These are phyloP conservation scores for Andrena cerasifolii DNA, from an alignment of 1,140 invertebrate genomes.

Conservation along the genomic window DNA sequence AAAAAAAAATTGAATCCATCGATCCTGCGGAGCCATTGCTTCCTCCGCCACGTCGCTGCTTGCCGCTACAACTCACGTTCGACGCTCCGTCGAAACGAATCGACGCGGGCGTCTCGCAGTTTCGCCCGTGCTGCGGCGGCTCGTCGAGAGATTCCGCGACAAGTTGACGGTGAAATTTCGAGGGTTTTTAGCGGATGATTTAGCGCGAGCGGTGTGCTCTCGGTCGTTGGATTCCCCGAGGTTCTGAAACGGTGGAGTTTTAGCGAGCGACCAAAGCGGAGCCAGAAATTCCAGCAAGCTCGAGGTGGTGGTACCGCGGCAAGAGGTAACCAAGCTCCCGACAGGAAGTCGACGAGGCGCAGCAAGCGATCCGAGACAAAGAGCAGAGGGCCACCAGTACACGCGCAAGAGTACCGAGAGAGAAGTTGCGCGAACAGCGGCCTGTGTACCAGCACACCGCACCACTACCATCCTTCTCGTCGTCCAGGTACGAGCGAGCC, in stretches of 20 bases:
- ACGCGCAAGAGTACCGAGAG: slow-evolving; percentile 12
- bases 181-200: no score
- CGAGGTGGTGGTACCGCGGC: slow-evolving; percentile 22
- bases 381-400: slow-evolving; percentile 43
- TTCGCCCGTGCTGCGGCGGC: no score
- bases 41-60: slow-evolving; percentile 2
- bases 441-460: background rate
- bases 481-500: slow-evolving; percentile 54
- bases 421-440: slow-evolving; percentile 12
- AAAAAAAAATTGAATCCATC: slow-evolving; percentile 75
- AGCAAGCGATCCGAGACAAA: slow-evolving; percentile 57
- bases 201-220: no score
- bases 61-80: slow-evolving; percentile 37
- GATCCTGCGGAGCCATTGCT: slow-evolving; percentile 57
- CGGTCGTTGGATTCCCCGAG: background rate
- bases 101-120: no score
- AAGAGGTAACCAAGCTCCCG: slow-evolving; percentile 11
- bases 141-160: no score
- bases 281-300: slow-evolving; percentile 15
- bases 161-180: no score
- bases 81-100: slow-evolving; percentile 27
- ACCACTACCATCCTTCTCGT: slow-evolving; percentile 2
- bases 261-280: background rate
- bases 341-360: slow-evolving; percentile 55
- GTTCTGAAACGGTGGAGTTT: background rate